Conservation (phyloP, 64 coral and sea anemone genomes). For the Orbicella faveolata region DNA sequence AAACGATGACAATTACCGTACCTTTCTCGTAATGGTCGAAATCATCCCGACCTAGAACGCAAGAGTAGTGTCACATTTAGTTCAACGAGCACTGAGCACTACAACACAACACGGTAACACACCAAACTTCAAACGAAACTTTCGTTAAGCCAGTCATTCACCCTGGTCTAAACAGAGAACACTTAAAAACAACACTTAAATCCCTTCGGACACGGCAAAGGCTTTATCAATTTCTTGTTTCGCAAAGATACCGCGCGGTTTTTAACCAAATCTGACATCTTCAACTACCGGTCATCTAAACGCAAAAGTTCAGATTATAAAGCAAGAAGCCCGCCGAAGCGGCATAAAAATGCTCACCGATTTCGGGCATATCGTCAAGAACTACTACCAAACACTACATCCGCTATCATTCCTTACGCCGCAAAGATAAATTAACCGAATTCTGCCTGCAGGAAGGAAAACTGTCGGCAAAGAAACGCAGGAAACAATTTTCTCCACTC, state of each 20-base stretch:
- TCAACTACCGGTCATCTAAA: not conserved
- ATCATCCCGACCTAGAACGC: slow-evolving; percentile 33
- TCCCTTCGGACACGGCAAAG: not conserved
- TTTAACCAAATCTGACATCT: slow-evolving; percentile 29
- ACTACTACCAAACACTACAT: not conserved
- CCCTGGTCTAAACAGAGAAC: not conserved
- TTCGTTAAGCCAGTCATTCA: not conserved
- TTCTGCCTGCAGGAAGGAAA: slow-evolving; percentile 26
- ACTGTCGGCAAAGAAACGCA: slow-evolving; percentile 11
- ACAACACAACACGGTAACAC: not conserved
- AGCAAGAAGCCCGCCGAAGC: not conserved
- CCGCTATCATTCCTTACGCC: slow-evolving; percentile 42
- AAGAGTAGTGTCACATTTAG: not conserved
- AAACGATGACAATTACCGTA: slow-evolving; percentile 7
- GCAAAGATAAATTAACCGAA: slow-evolving; percentile 13
- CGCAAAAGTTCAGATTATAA: not conserved
- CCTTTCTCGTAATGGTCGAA: slow-evolving; percentile 30
- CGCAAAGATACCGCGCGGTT: not conserved
- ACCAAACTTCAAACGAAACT: not conserved
- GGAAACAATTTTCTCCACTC: slow-evolving; percentile 13
- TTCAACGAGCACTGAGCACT: not conserved
- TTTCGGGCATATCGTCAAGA: slow-evolving; percentile 55
- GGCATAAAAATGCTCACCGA: slow-evolving; percentile 18
- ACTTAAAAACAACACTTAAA: slow-evolving; percentile 34
- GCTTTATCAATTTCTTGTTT: not conserved